Percentiles rank a stretch among this genome's conserved stretches.
phyloP scores from a whole-genome alignment of 2,888 invertebrate genomes.

The Lithophane socia region DNA sequence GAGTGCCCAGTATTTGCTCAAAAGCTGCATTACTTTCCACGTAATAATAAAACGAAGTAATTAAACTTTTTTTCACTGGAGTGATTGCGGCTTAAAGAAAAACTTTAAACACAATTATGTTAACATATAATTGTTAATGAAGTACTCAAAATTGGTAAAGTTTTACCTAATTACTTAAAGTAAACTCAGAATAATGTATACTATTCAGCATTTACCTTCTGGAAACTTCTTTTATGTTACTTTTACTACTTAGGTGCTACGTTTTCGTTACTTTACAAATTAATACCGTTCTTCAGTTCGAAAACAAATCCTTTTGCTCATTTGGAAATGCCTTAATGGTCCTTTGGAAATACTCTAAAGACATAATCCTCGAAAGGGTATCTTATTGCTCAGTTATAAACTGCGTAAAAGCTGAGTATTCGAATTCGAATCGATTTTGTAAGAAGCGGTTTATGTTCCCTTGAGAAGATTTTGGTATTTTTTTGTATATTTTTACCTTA shows the following conservation, averaged over 20 bases:
- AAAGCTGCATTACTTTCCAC: neutral
- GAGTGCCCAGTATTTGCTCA: neutral
- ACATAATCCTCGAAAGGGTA: conserved; percentile 39
- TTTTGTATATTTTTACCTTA: neutral
- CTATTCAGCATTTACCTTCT: conserved; percentile 22
- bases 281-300: conserved; percentile 22
- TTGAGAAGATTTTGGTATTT: neutral
- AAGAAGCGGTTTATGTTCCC: neutral
- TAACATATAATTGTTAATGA: neutral
- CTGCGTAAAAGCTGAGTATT: conserved; percentile 7
- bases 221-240: conserved; percentile 21
- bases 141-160: conserved; percentile 27
- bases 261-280: conserved; percentile 27
- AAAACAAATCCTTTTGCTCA: conserved; percentile 47
- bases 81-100: neutral
- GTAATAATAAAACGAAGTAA: conserved; percentile 5
- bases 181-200: neutral
- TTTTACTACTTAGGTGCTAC: neutral
- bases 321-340: conserved; percentile 27
- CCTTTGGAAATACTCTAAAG: conserved; percentile 33
- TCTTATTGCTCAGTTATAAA: conserved; percentile 19
- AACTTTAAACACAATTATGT: neutral
- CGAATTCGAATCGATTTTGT: no score
- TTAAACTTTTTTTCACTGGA: neutral
- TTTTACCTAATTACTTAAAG: conserved; percentile 21